phyloP scores from a whole-genome alignment of 2,888 invertebrate species.

The Xestia xanthographa region DNA sequence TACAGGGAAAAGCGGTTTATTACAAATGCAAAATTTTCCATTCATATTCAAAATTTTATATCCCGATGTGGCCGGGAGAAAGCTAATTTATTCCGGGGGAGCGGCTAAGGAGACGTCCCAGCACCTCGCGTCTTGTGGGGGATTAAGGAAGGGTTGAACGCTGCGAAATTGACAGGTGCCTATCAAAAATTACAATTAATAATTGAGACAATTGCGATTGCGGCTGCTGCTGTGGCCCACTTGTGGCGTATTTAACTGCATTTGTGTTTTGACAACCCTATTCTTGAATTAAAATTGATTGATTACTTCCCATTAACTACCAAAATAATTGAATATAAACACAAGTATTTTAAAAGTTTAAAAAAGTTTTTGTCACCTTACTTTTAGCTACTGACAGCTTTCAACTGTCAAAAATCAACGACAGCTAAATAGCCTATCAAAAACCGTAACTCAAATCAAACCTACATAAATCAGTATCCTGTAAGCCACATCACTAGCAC shows the following conservation, averaged over 20 bases:
- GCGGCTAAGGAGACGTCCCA: slow-evolving; percentile 86
- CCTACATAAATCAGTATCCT: slow-evolving; percentile 44
- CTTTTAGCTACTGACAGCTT: background rate
- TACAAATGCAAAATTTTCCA: slow-evolving; percentile 96
- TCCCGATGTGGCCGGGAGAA: slow-evolving; percentile 92
- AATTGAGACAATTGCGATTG: slow-evolving; percentile 86
- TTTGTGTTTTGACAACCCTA: slow-evolving; percentile 46
- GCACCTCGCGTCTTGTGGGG: slow-evolving; percentile 88
- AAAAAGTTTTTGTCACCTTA: background rate
- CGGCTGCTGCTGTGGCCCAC: slow-evolving; percentile 65
- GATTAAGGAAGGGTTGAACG: slow-evolving; percentile 89
- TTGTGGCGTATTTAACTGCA: slow-evolving; percentile 55
- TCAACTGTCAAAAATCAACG: background rate
- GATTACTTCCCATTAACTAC: background rate
- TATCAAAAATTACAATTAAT: slow-evolving; percentile 91
- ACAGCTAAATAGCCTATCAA: background rate
- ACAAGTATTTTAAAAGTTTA: background rate
- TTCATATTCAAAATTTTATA: slow-evolving; percentile 98
- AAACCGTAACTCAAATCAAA: slow-evolving; percentile 36
- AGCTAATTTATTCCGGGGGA: slow-evolving; percentile 94
- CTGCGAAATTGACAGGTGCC: slow-evolving; percentile 90
- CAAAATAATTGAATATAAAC: background rate
- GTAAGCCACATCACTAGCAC: slow-evolving; percentile 68
- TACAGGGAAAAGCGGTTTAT: slow-evolving; percentile 92
- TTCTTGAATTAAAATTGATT: slow-evolving; percentile 34